Conservation (phyloP, 30 jellyfish, hydroid and myxozoan species). For the Nemopilema nomurai region DNA sequence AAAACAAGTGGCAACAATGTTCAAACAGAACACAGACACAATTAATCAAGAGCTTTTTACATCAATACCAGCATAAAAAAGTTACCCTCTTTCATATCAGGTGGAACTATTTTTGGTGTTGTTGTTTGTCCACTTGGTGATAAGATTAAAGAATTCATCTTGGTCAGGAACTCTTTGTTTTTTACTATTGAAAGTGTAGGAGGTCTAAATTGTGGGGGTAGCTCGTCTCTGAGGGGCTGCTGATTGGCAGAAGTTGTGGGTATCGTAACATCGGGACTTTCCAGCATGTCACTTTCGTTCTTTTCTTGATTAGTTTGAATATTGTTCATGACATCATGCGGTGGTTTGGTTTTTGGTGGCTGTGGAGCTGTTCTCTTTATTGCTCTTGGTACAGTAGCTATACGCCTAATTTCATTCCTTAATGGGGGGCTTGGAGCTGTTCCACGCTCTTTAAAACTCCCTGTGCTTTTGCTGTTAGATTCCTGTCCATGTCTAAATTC, state of each 20-base stretch:
- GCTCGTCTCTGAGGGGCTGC: too few relatives aligned
- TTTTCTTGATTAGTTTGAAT: too few relatives aligned
- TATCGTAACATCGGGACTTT: too few relatives aligned
- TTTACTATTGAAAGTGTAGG: conserved; percentile 22
- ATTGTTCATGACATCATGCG: background rate
- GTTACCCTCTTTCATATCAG: background rate
- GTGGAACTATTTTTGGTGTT: conserved; percentile 15
- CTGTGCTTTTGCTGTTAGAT: background rate
- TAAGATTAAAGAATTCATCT: background rate
- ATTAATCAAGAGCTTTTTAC: too few relatives aligned
- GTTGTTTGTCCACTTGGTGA: conserved; percentile 60
- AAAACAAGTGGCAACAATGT: too few relatives aligned
- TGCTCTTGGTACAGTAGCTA: conserved; percentile 9
- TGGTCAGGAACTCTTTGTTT: background rate
- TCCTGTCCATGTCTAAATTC: background rate
- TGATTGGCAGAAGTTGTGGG: too few relatives aligned
- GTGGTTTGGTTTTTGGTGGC: conserved; percentile 6
- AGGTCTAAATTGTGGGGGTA: conserved; percentile 9
- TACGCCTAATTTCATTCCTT: background rate
- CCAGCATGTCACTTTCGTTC: too few relatives aligned
- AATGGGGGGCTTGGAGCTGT: background rate
- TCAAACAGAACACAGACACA: too few relatives aligned
- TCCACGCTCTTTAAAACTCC: background rate
- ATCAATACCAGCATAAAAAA: background rate
- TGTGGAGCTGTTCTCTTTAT: conserved; percentile 30